phyloP scores from a whole-genome alignment of 1,140 invertebrate species.

The Drosophila sproati region DNA sequence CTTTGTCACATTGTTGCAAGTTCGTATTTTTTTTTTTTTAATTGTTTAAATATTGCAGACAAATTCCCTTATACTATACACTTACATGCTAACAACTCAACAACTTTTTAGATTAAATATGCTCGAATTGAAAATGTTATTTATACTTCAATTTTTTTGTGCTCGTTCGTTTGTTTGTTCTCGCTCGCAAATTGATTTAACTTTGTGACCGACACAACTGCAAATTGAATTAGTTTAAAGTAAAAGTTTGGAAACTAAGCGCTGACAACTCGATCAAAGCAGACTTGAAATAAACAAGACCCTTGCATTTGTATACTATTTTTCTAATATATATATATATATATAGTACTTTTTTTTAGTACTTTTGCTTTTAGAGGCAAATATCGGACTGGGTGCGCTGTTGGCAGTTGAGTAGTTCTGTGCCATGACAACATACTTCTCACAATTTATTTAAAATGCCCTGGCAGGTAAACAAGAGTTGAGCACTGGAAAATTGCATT shows the following conservation, averaged over 20 bases:
- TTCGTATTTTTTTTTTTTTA: constrained; percentile 38
- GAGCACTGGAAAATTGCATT: constrained; percentile 52
- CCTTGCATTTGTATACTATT: constrained; percentile 25
- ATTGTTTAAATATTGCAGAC: constrained; percentile 62
- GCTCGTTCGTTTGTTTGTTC: constrained; percentile 25
- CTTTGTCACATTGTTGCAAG: constrained; percentile 32
- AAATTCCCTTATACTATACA: constrained; percentile 44
- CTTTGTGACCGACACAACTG: constrained; percentile 60
- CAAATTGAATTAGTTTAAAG: constrained; percentile 72
- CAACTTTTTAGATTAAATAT: constrained; percentile 31
- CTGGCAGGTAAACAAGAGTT: constrained; percentile 43
- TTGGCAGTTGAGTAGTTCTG: constrained; percentile 27
- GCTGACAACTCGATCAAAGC: constrained; percentile 68
- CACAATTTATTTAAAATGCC: constrained; percentile 34
- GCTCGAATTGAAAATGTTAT: constrained; percentile 48
- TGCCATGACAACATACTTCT: constrained; percentile 35
- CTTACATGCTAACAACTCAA: constrained; percentile 44
- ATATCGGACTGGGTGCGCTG: constrained; percentile 26
- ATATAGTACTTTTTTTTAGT: not conserved
- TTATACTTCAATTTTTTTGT: constrained; percentile 15
- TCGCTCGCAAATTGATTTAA: constrained; percentile 66
- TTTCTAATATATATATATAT: not conserved
- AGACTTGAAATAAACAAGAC: constrained; percentile 43
- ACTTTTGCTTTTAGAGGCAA: constrained; percentile 13
- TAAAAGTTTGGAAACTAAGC: constrained; percentile 47